Conservation (phyloP, 1,140 invertebrate genomes). For the Bicyclus anynana region DNA sequence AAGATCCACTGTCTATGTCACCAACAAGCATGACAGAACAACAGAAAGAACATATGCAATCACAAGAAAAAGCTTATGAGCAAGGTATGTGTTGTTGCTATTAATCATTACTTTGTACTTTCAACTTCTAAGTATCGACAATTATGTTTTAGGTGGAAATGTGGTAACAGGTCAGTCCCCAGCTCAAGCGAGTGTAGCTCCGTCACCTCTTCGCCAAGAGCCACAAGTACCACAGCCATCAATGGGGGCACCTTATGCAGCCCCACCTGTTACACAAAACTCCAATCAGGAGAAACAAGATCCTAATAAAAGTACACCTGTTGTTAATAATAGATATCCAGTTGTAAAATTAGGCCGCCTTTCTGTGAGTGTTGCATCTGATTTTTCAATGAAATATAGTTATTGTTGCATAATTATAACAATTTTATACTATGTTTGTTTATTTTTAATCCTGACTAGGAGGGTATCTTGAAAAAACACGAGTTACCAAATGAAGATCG, state of each 20-base stretch:
- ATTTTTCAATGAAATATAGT: no score
- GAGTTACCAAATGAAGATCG: constrained; percentile 53
- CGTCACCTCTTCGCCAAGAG: constrained; percentile 69
- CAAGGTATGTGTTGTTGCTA: constrained; percentile 43
- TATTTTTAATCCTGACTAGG: constrained; percentile 38
- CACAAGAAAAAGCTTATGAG: constrained; percentile 62
- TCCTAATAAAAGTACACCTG: constrained; percentile 45
- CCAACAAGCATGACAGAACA: constrained; percentile 75
- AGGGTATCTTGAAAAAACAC: constrained; percentile 69
- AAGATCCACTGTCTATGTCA: constrained; percentile 76
- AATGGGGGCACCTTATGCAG: constrained; percentile 72
- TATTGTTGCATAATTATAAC: no score
- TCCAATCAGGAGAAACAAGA: constrained; percentile 65
- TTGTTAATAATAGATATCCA: constrained; percentile 65
- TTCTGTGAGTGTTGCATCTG: constrained; percentile 46
- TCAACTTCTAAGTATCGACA: neutral
- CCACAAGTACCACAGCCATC: constrained; percentile 73
- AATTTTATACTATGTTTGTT: neutral
- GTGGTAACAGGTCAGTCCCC: constrained; percentile 77
- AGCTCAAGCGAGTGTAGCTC: constrained; percentile 77
- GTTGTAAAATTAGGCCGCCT: constrained; percentile 67
- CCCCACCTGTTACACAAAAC: constrained; percentile 30
- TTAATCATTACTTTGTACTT: neutral
- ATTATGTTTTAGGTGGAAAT: constrained; percentile 49
- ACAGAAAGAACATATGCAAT: constrained; percentile 62